These are phyloP conservation scores for Sebastes schlegelii DNA, from an alignment of 2,113 vertebrate species.

Conservation along the genomic window DNA sequence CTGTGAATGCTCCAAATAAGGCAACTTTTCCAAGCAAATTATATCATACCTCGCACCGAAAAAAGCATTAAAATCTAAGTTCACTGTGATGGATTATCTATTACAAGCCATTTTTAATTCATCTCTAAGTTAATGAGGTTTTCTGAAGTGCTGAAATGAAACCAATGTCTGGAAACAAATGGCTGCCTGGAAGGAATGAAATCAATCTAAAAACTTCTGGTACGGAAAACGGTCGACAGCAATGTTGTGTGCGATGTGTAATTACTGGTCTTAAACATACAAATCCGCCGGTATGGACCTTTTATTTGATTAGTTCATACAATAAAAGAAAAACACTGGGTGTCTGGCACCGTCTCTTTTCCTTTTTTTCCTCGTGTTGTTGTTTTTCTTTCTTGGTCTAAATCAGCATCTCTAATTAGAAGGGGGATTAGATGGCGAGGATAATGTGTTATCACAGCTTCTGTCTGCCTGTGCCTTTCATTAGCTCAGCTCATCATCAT, in stretches of 20 bases:
- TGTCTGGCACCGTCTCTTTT: constrained; percentile 4
- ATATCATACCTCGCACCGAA: not conserved
- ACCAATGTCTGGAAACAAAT: constrained; percentile 21
- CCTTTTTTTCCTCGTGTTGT: constrained; percentile 25
- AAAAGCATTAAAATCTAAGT: not conserved
- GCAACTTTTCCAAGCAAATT: not conserved
- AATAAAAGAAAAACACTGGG: constrained; percentile 14
- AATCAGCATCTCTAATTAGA: constrained; percentile 71
- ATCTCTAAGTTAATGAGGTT: constrained; percentile 38
- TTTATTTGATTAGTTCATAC: constrained; percentile 28
- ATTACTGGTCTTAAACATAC: constrained; percentile 12
- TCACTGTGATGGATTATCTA: constrained; percentile 38
- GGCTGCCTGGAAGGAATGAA: constrained; percentile 17
- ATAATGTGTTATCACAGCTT: constrained; percentile 69
- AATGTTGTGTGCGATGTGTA: not conserved
- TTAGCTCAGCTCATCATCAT: constrained; percentile 68
- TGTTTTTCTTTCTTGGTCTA: constrained; percentile 47
- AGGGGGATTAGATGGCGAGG: constrained; percentile 67
- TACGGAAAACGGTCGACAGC: not conserved
- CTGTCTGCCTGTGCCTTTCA: constrained; percentile 66
- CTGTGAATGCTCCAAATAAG: no score
- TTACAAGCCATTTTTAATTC: constrained; percentile 15
- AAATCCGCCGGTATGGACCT: not conserved
- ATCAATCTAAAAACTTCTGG: constrained; percentile 16
- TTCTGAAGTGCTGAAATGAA: constrained; percentile 22